Conservation (phyloP, 2,888 invertebrate genomes). For the Trissonchulus sp. region DNA sequence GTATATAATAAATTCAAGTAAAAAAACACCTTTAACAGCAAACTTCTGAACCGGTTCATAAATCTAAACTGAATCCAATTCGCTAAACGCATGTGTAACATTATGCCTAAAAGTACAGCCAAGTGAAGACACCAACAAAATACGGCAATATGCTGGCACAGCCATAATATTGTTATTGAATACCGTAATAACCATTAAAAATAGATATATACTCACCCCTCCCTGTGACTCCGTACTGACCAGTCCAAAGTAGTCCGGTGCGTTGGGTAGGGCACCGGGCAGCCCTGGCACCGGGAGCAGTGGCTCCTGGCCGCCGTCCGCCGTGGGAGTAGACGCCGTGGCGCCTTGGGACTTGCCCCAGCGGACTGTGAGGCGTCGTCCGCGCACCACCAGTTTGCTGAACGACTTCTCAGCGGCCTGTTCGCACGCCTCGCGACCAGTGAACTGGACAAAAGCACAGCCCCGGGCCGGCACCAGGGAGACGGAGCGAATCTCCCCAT, state of each 20-base stretch:
- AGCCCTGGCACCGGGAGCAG: slow-evolving; percentile 71
- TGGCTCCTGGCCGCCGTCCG: slow-evolving; percentile 36
- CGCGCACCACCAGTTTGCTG: slow-evolving; percentile 65
- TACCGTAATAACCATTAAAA: no score
- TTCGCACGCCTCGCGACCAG: slow-evolving; percentile 80
- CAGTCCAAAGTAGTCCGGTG: slow-evolving; percentile 38
- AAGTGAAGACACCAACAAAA: no score
- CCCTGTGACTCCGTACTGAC: slow-evolving; percentile 39
- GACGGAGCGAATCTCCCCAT: slow-evolving; percentile 89
- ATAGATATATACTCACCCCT: no score
- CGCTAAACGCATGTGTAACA: no score
- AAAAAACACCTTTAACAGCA: no score
- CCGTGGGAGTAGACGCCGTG: slow-evolving; percentile 44
- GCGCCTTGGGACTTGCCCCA: slow-evolving; percentile 89
- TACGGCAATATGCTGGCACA: no score
- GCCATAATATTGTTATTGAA: no score
- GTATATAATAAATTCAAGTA: no score
- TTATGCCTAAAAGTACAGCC: no score
- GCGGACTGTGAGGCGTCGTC: slow-evolving; percentile 85
- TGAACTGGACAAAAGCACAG: slow-evolving; percentile 95
- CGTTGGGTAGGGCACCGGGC: slow-evolving; percentile 59
- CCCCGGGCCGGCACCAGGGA: slow-evolving; percentile 80
- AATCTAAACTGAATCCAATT: no score
- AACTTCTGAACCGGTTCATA: no score
- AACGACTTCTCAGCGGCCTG: slow-evolving; percentile 90